Evolutionary conservation across 2,113 vertebrate genomes (phyloP).

Genomic region (Callipepla squamata): DNA sequence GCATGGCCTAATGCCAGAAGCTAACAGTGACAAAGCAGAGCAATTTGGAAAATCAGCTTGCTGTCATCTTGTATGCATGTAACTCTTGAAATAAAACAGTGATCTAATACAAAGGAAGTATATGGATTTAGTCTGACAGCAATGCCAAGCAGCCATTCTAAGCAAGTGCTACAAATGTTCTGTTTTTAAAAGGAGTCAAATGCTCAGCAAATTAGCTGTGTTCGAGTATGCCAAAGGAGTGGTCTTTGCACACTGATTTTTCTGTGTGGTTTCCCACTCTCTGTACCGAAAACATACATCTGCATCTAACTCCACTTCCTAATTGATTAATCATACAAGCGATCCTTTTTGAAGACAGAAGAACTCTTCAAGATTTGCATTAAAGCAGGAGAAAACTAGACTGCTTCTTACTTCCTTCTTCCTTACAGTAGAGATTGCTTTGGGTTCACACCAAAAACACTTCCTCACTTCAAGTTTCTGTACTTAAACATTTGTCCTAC

Average conservation of each 20-base stretch:
- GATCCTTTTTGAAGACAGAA: not conserved
- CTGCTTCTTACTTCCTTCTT: not conserved
- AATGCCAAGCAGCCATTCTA: not conserved
- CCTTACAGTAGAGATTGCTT: not conserved
- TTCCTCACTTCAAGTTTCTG: not conserved
- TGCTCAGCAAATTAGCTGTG: not conserved
- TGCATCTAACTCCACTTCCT: not conserved
- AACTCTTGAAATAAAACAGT: conserved; percentile 56
- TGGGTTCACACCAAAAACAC: not conserved
- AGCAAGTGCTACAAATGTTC: not conserved
- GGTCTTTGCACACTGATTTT: not conserved
- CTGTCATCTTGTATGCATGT: conserved; percentile 53
- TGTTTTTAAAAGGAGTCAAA: not conserved
- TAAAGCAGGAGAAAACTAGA: conserved; percentile 21
- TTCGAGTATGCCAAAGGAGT: not conserved
- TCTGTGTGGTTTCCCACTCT: not conserved
- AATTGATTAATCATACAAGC: not conserved
- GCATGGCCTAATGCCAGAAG: conserved; percentile 42
- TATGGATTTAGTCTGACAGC: conserved; percentile 51
- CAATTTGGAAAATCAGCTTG: conserved; percentile 67
- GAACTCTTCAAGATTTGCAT: not conserved
- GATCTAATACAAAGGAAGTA: conserved; percentile 53
- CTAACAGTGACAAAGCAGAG: conserved; percentile 64
- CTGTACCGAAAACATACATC: not conserved
- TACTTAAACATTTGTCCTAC: not conserved